These are phyloP conservation scores for Perithous albicinctus DNA, from an alignment of 2,888 invertebrate species.

Conservation along the genomic window DNA sequence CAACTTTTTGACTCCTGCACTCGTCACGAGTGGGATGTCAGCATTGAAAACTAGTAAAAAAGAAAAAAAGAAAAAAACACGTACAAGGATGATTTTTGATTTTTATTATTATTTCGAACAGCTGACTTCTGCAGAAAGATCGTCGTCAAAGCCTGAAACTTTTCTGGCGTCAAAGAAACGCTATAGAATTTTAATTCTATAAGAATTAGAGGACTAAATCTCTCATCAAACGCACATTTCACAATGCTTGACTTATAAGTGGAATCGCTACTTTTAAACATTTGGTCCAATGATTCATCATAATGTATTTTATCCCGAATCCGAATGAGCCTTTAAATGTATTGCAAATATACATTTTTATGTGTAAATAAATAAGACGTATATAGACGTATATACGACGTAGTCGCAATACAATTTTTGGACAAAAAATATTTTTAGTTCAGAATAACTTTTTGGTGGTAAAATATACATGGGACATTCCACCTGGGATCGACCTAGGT, in stretches of 20 bases:
- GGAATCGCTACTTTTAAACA: neutral
- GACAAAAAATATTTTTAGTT: no score
- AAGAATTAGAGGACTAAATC: neutral
- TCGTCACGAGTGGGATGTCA: neutral
- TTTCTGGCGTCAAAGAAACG: neutral
- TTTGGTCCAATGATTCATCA: neutral
- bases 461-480: no score
- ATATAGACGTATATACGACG: no score
- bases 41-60: neutral
- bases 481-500: no score
- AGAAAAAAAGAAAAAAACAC: neutral
- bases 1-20: conserved; percentile 5
- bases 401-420: no score
- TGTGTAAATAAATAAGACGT: no score
- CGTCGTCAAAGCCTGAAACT: conserved; percentile 18
- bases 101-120: neutral
- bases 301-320: neutral
- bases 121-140: neutral
- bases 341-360: no score
- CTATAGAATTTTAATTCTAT: neutral
- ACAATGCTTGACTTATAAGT: neutral
- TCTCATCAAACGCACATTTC: neutral
- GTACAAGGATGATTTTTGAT: neutral
- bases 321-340: no score
- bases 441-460: no score